phyloP scores from a whole-genome alignment of 2,797 vertebrate genomes.

The Onychomys arenicola region DNA sequence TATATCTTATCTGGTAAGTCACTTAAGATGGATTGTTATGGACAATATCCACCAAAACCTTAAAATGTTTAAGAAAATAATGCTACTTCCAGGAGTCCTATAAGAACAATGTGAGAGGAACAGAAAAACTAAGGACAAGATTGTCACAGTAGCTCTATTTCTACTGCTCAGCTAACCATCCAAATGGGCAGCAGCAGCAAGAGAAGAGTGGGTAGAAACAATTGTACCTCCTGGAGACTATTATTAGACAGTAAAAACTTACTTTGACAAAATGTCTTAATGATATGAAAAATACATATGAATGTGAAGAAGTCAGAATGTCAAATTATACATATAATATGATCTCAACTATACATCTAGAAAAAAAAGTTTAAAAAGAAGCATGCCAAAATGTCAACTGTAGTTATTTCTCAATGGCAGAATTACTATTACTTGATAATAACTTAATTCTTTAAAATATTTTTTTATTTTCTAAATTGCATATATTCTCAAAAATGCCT shows the following conservation, averaged over 20 bases:
- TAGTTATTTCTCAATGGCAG: not conserved
- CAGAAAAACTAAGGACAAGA: conserved; percentile 45
- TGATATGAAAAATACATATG: conserved; percentile 36
- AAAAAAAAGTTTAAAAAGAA: conserved; percentile 65
- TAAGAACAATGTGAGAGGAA: conserved; percentile 44
- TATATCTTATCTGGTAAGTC: conserved; percentile 9
- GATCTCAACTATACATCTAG: conserved; percentile 7
- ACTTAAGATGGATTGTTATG: conserved; percentile 22
- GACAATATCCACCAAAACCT: conserved; percentile 40
- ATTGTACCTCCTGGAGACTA: not conserved
- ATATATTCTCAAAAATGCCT: conserved; percentile 26
- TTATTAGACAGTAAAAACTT: conserved; percentile 1
- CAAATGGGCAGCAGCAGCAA: conserved; percentile 12
- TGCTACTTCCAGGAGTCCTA: conserved; percentile 53
- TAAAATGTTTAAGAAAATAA: conserved; percentile 59
- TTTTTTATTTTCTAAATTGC: conserved; percentile 53
- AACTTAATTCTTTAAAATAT: not conserved
- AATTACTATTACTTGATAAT: not conserved
- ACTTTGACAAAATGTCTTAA: conserved; percentile 52
- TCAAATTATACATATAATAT: conserved; percentile 8
- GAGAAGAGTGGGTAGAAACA: conserved; percentile 26
- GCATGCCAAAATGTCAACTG: conserved; percentile 32
- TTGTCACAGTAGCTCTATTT: conserved; percentile 23
- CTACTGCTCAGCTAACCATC: not conserved
- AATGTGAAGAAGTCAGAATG: conserved; percentile 60